These are phyloP conservation scores for Drosophila kepulauana DNA, from an alignment of 1,140 invertebrate genomes.

Conservation along the genomic window DNA sequence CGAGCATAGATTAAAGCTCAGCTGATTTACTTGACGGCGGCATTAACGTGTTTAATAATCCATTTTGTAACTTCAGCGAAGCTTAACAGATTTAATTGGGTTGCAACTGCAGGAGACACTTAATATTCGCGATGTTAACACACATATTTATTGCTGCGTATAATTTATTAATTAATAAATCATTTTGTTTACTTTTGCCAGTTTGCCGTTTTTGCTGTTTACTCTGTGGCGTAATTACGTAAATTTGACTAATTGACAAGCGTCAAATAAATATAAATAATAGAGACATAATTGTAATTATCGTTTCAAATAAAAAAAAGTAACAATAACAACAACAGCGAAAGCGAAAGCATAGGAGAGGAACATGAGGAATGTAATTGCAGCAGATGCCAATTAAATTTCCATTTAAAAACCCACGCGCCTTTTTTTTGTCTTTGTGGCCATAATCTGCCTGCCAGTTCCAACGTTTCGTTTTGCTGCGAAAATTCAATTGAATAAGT, in stretches of 20 bases:
- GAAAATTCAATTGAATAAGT: conserved; percentile 63
- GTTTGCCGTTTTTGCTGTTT: conserved; percentile 30
- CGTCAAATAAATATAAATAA: conserved; percentile 67
- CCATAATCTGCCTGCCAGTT: conserved; percentile 52
- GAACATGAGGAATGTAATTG: conserved; percentile 45
- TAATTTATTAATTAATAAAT: conserved; percentile 1
- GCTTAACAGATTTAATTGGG: neutral
- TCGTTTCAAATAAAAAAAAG: conserved; percentile 57
- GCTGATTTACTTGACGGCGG: neutral
- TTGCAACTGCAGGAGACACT: neutral
- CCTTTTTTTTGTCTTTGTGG: conserved; percentile 32
- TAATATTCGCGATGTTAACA: neutral
- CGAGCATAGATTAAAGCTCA: neutral
- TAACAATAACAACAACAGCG: neutral
- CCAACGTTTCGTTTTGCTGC: neutral
- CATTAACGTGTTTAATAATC: neutral
- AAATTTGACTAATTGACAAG: conserved; percentile 74
- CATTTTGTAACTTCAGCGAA: neutral
- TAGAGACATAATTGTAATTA: conserved; percentile 70
- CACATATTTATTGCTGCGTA: neutral
- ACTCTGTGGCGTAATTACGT: conserved; percentile 50
- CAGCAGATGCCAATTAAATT: conserved; percentile 76
- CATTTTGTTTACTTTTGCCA: neutral
- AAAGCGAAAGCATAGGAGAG: neutral
- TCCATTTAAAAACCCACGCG: conserved; percentile 63